These are phyloP conservation scores for Hesperia comma DNA, from an alignment of 2,888 invertebrate genomes.

Conservation along the genomic window DNA sequence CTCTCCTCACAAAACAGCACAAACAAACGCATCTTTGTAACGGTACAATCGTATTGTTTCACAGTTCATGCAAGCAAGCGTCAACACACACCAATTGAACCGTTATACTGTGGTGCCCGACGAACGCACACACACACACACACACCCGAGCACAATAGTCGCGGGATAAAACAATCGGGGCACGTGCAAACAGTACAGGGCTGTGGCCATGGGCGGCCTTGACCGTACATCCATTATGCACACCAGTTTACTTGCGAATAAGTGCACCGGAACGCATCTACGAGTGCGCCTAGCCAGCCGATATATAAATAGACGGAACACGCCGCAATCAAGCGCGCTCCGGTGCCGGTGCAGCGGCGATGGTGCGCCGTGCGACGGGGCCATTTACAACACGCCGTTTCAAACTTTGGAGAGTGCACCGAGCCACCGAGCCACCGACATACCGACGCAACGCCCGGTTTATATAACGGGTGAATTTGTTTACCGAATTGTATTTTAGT, in stretches of 20 bases:
- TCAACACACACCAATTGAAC: slow-evolving; percentile 32
- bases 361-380: slow-evolving; percentile 18
- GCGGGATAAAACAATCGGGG: slow-evolving; percentile 69
- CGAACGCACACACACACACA: slow-evolving; percentile 48
- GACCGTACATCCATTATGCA: slow-evolving; percentile 81
- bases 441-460: slow-evolving; percentile 19
- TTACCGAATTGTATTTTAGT: slow-evolving; percentile 36
- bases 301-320: slow-evolving; percentile 43
- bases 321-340: slow-evolving; percentile 38
- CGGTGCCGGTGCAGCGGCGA: slow-evolving; percentile 6
- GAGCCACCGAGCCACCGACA: slow-evolving; percentile 5
- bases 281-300: slow-evolving; percentile 38
- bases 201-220: slow-evolving; percentile 72
- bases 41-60: slow-evolving; percentile 34
- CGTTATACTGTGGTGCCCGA: slow-evolving; percentile 29
- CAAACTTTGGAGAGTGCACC: slow-evolving; percentile 31
- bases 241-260: slow-evolving; percentile 78
- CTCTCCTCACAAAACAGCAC: slow-evolving; percentile 14
- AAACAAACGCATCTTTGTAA: slow-evolving; percentile 35
- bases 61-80: slow-evolving; percentile 21
- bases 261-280: slow-evolving; percentile 72
- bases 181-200: slow-evolving; percentile 68
- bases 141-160: slow-evolving; percentile 39
- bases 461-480: slow-evolving; percentile 32
- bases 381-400: slow-evolving; percentile 33